These are phyloP conservation scores for Plectropomus leopardus DNA, from an alignment of 2,113 vertebrate species.

Conservation along the genomic window DNA sequence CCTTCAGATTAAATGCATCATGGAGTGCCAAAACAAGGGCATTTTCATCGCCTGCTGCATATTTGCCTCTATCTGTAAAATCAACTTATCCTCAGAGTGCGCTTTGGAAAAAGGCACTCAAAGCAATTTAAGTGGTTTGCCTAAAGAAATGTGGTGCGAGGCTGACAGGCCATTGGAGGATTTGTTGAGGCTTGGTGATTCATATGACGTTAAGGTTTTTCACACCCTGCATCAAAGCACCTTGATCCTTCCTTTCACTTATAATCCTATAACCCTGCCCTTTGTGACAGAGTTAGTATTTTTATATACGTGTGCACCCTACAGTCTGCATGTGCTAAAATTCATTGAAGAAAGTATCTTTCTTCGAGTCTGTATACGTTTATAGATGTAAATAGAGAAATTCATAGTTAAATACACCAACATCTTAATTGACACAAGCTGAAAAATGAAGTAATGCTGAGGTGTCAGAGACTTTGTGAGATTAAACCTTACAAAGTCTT, in stretches of 20 bases:
- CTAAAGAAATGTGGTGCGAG: slow-evolving; percentile 32
- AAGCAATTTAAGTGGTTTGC: slow-evolving; percentile 55
- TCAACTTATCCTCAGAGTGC: slow-evolving; percentile 47
- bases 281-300: slow-evolving; percentile 37
- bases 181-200: slow-evolving; percentile 53
- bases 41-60: slow-evolving; percentile 17
- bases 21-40: slow-evolving; percentile 35
- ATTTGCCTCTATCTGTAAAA: slow-evolving; percentile 47
- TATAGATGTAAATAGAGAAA: neutral
- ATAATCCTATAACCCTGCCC: slow-evolving; percentile 54
- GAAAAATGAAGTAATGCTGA: too few relatives aligned
- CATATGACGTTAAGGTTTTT: slow-evolving; percentile 48
- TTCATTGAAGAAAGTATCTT: neutral
- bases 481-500: too few relatives aligned
- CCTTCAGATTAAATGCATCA: slow-evolving; percentile 16
- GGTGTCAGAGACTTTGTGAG: too few relatives aligned
- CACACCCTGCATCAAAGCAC: slow-evolving; percentile 52
- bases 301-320: neutral
- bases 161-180: slow-evolving; percentile 56
- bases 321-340: neutral
- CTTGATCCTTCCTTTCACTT: slow-evolving; percentile 51
- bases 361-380: neutral
- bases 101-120: slow-evolving; percentile 31
- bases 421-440: neutral
- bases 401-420: neutral